Evolutionary conservation across 2,113 vertebrate species (phyloP).

Genomic region (Cariama cristata): DNA sequence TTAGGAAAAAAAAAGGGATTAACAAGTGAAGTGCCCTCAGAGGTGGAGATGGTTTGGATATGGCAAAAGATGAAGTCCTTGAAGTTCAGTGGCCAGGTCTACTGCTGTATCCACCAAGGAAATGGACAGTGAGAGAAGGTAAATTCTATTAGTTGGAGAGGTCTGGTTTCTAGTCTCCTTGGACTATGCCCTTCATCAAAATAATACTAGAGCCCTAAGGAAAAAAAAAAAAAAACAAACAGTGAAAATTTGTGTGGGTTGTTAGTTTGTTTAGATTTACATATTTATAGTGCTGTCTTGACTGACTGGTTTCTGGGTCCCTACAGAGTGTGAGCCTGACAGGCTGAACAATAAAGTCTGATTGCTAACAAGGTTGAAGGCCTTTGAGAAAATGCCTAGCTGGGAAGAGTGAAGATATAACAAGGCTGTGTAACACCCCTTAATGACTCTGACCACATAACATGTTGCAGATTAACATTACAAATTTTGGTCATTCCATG

Average conservation of each 20-base stretch:
- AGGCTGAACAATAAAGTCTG: conserved; percentile 2
- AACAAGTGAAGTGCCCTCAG: background rate
- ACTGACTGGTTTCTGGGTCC: conserved; percentile 5
- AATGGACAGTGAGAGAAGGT: background rate
- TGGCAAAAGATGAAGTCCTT: background rate
- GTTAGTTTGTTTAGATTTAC: conserved; percentile 18
- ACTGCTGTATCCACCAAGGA: background rate
- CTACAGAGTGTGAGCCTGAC: background rate
- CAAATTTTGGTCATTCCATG: background rate
- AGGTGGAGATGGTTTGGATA: background rate
- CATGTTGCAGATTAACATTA: background rate
- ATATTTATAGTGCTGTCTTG: conserved; percentile 1
- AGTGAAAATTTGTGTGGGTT: background rate
- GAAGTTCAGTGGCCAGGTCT: background rate
- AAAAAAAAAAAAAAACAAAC: background rate
- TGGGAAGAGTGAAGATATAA: background rate
- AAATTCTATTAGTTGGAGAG: background rate
- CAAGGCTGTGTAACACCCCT: background rate
- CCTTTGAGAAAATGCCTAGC: background rate
- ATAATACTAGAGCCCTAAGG: background rate
- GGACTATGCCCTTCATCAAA: background rate
- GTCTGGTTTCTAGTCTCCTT: background rate
- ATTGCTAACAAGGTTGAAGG: conserved; percentile 7
- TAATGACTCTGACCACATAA: background rate
- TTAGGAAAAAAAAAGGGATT: background rate